Conservation (phyloP, 2,888 invertebrate genomes). For the Dicyrtoma fusca region DNA sequence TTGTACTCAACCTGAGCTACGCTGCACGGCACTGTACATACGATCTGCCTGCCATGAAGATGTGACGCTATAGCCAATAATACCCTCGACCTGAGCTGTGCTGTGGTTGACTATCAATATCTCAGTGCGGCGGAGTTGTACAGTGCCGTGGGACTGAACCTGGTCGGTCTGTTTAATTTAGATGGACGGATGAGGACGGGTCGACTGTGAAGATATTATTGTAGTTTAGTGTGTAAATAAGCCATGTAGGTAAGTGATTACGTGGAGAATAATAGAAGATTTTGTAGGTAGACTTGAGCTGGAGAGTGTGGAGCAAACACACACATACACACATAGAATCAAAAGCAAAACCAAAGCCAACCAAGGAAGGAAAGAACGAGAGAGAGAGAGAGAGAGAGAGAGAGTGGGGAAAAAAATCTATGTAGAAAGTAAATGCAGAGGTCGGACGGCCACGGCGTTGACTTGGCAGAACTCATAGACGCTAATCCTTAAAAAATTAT, state of each 20-base stretch:
- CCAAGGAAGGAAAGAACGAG: background rate
- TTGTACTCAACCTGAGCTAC: slow-evolving; percentile 13
- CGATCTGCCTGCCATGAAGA: no score
- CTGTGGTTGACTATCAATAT: no score
- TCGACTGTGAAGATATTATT: background rate
- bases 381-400: no score
- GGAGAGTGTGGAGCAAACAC: background rate
- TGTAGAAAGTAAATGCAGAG: slow-evolving; percentile 14
- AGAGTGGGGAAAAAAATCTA: slow-evolving; percentile 7
- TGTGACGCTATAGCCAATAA: no score
- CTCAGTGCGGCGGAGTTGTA: no score
- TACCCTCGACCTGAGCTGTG: background rate
- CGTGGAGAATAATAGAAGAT: slow-evolving; percentile 24
- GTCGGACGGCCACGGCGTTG: slow-evolving; percentile 25
- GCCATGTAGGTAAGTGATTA: slow-evolving; percentile 35
- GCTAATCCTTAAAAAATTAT: slow-evolving; percentile 57
- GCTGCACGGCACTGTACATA: background rate
- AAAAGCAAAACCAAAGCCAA: background rate
- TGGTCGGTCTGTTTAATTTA: background rate
- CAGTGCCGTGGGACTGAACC: no score
- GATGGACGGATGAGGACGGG: background rate
- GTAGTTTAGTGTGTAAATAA: slow-evolving; percentile 9
- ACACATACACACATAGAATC: no score
- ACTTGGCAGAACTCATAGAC: slow-evolving; percentile 39
- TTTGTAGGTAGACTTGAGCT: background rate